Base-by-base conservation (phyloP, 2,888 invertebrate species). In the Drosophila nr. medialis region DNA sequence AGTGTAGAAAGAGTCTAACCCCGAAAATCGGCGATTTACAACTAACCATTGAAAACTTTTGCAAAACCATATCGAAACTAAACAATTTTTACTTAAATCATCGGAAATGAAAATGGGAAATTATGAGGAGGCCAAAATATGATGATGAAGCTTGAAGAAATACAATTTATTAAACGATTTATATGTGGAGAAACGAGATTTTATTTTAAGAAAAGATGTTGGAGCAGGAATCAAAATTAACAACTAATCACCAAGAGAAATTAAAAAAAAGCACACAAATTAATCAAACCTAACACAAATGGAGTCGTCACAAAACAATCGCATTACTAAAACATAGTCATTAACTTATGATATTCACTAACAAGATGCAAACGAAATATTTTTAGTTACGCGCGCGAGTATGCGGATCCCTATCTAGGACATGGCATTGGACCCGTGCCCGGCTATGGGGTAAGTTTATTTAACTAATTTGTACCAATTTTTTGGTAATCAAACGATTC, bases 341-440 rank as follows among this genome's bases (percentile, higher is more conserved):
- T 36, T 36, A 21, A 36, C 29, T 42, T 42, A 32, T 45, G 18
- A 32, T 27, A 45, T 48, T 18, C 48, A 62, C 61, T 89, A 86
- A 83, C 67, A 36, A 58, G 53, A 36, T 49, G 4, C 29, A 60
- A 72, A 68, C 60, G 55, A 71, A 74, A 75, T 89, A 74, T 81
- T 88, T 86, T 71, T 83, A 97, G 97, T 84, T 98, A 98, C 93
- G 97, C 97, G 90, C 95, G 98, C 93, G 98, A 98, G 92, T 97
- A 97, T 92, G 96, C 97, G 89, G 98, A 99, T 94, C 98, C 98
- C 71, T 98, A 98, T 94, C 94, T 99, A 92, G 98, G 97, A 86
- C 98, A 98, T 94, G 96, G 98, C 81, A 98, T 99, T 93, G 99
- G 99, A 92, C 99, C 99, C 89, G 97, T 99, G 91, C 97, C 99